Conservation (phyloP, 2,113 vertebrate species). For the Rhipidura dahli region DNA sequence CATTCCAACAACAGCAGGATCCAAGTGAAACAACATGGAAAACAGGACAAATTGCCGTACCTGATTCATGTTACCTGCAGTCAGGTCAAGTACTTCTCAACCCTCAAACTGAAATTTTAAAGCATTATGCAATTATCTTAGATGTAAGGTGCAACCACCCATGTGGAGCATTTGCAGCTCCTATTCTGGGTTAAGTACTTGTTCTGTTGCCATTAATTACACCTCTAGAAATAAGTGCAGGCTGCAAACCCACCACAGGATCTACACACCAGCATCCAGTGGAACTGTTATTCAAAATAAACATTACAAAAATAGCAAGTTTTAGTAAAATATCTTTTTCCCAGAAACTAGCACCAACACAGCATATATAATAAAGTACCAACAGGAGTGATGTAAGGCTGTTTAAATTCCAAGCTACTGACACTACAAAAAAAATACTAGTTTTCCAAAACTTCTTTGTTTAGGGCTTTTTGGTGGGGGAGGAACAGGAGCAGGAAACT, state of each 20-base stretch:
- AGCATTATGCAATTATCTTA: background rate
- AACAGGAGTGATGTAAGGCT: background rate
- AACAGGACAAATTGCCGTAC: background rate
- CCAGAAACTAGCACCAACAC: background rate
- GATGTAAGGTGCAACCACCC: background rate
- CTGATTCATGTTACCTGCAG: background rate
- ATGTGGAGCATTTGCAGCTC: background rate
- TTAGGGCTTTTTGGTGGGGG: background rate
- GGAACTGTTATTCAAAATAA: slow-evolving; percentile 3
- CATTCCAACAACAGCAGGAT: background rate
- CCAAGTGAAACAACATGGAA: background rate
- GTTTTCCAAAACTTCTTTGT: background rate
- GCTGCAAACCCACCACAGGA: background rate
- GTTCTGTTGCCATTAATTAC: background rate
- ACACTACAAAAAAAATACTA: background rate
- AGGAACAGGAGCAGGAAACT: background rate
- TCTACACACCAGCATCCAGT: background rate
- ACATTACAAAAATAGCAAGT: background rate
- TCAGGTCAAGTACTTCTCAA: background rate
- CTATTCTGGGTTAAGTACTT: background rate
- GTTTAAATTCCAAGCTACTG: background rate
- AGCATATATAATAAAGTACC: background rate
- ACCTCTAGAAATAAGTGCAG: background rate
- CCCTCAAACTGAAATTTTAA: background rate
- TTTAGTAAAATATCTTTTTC: background rate